A percentile compares a stretch with the other conserved stretches of the same genome.
These are phyloP conservation scores for Pantherophis guttatus DNA, from an alignment of 2,113 vertebrate species.

Conservation along the genomic window DNA sequence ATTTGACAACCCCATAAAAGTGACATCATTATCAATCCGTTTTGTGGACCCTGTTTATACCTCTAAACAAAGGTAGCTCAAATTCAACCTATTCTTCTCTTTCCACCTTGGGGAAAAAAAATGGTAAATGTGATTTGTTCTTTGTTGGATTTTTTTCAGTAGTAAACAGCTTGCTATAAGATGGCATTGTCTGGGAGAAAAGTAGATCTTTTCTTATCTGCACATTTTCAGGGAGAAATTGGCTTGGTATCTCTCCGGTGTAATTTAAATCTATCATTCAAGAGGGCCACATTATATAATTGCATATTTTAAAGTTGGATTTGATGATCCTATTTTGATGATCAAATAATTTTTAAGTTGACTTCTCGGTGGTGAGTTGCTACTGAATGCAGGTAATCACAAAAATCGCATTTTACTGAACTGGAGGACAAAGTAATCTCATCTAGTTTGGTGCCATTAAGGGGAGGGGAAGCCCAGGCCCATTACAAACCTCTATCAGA, in stretches of 20 bases:
- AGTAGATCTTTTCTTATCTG: not conserved
- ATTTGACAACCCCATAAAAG: not conserved
- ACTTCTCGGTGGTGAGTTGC: not conserved
- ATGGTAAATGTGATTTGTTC: not conserved
- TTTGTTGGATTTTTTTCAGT: not conserved
- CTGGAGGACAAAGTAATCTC: not conserved
- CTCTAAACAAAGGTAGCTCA: not conserved
- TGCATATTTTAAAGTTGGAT: not conserved
- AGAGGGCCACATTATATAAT: not conserved
- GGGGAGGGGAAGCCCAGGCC: not conserved
- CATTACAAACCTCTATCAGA: constrained; percentile 8
- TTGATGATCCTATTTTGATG: constrained; percentile 3
- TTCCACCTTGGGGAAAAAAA: not conserved
- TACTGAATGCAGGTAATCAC: not conserved
- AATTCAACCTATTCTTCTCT: not conserved
- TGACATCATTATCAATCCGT: not conserved
- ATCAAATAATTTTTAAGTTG: constrained; percentile 20
- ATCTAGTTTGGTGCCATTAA: constrained; percentile 34
- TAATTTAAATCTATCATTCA: not conserved
- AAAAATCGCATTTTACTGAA: constrained; percentile 5
- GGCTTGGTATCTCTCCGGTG: not conserved
- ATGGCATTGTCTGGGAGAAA: not conserved
- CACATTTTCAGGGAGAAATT: not conserved
- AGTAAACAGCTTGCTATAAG: not conserved
- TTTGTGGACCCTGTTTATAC: not conserved